phyloP scores from a whole-genome alignment of 2,797 vertebrate genomes.

The Cryptoprocta ferox region DNA sequence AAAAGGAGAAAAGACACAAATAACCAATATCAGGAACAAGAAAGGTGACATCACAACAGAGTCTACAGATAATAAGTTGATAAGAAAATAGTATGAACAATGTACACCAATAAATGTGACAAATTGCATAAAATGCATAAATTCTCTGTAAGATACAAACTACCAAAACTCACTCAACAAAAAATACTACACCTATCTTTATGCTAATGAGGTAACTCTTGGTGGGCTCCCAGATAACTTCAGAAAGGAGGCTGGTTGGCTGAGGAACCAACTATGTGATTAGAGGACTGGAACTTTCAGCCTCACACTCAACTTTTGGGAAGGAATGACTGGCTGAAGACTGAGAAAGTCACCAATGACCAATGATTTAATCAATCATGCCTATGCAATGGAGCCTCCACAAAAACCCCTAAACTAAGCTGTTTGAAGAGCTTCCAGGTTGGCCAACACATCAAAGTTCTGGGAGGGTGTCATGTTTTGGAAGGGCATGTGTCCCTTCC shows the following conservation, averaged over 20 bases:
- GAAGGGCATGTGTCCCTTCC: neutral
- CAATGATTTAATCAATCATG: neutral
- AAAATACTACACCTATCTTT: neutral
- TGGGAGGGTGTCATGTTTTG: neutral
- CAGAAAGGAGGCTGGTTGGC: neutral
- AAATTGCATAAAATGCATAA: conserved; percentile 5
- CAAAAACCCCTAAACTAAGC: neutral
- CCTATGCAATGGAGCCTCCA: neutral
- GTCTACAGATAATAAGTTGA: neutral
- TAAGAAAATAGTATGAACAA: neutral
- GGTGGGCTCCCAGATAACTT: neutral
- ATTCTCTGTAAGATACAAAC: neutral
- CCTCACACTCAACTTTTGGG: neutral
- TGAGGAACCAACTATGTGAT: neutral
- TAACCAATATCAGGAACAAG: neutral
- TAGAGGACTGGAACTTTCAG: neutral
- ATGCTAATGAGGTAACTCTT: neutral
- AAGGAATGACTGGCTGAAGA: neutral
- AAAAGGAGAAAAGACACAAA: neutral
- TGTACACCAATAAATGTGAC: neutral
- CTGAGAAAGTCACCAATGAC: neutral
- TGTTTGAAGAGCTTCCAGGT: neutral
- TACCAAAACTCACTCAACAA: neutral
- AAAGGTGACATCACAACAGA: neutral
- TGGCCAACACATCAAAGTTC: neutral